Conservation (phyloP, 2,888 invertebrate genomes). For the Drosophila recens region DNA sequence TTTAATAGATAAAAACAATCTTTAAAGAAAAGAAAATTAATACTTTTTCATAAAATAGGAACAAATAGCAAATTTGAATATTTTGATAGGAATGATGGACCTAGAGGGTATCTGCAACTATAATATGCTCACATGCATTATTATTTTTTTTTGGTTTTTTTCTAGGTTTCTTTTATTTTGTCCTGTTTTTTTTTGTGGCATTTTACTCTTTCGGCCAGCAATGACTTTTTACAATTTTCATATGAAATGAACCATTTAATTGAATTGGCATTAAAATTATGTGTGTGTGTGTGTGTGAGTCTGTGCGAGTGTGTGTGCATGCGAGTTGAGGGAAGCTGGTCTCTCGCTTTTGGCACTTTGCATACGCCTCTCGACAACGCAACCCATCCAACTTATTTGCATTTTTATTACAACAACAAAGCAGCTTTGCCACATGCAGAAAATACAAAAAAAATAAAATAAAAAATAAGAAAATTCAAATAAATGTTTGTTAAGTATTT, state of each 20-base stretch:
- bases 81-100: not conserved
- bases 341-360: conserved; percentile 76
- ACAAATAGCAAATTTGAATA: not conserved
- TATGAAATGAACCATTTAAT: conserved; percentile 81
- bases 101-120: conserved; percentile 14
- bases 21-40: not conserved
- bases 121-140: not conserved
- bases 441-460: conserved; percentile 27
- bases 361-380: conserved; percentile 62
- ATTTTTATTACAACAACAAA: conserved; percentile 79
- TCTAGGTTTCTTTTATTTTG: conserved; percentile 24
- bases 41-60: not conserved
- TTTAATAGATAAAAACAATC: not conserved
- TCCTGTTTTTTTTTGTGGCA: conserved; percentile 24
- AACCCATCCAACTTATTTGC: conserved; percentile 77
- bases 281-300: conserved; percentile 55
- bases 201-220: conserved; percentile 72
- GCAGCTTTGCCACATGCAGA: conserved; percentile 47
- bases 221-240: conserved; percentile 81
- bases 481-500: conserved; percentile 81
- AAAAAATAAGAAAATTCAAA: conserved; percentile 64
- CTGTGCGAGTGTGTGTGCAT: conserved; percentile 1
- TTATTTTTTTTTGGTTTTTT: conserved; percentile 11
- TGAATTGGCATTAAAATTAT: conserved; percentile 81
- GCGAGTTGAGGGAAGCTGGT: conserved; percentile 11